Conservation (phyloP, 2,113 vertebrate species). For the Odocoileus virginianus region DNA sequence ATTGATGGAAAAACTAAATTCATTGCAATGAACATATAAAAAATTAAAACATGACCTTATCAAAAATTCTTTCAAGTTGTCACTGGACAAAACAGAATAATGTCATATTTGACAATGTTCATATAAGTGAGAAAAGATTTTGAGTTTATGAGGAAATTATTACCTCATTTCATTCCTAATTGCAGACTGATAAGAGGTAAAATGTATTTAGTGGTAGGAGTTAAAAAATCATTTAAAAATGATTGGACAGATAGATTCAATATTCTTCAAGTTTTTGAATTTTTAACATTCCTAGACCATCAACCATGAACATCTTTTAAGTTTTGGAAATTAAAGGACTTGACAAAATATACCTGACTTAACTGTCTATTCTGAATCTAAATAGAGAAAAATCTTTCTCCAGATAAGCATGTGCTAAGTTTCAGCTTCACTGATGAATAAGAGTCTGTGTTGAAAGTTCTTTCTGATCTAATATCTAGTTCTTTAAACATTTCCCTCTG, state of each 20-base stretch:
- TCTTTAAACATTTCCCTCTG: not conserved
- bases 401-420: not conserved
- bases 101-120: not conserved
- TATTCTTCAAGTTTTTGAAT: not conserved
- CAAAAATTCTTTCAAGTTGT: not conserved
- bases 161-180: not conserved
- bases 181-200: not conserved
- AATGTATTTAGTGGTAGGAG: not conserved
- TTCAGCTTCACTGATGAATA: not conserved
- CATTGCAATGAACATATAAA: not conserved
- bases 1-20: not conserved
- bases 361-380: not conserved
- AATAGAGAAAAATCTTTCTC: not conserved
- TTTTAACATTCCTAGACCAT: not conserved
- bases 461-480: not conserved
- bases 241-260: not conserved
- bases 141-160: not conserved
- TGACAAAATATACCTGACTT: not conserved
- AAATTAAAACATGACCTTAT: not conserved
- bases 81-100: not conserved
- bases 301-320: not conserved
- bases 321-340: not conserved
- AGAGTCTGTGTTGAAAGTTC: not conserved
- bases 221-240: not conserved
- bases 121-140: not conserved